Evolutionary conservation across 2,888 invertebrate genomes (phyloP), one percentile per base, ranked within the genome.

Genomic region (Rhabditoides inermis): DNA sequence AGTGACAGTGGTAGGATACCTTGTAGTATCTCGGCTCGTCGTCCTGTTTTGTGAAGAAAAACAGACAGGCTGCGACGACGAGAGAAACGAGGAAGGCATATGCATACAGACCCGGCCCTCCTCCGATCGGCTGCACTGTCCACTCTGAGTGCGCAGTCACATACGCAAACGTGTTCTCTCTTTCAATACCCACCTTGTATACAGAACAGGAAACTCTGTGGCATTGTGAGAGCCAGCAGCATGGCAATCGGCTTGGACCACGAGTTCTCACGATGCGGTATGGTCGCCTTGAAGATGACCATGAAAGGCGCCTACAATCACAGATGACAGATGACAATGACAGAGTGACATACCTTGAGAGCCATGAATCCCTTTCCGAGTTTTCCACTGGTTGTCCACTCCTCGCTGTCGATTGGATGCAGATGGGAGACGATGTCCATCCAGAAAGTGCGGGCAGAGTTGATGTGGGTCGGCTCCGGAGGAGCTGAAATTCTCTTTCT

Each of bases 201-300:
- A 18, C 65, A 52, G 42, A 67, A 68, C 30, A 72, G 37, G 0
- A 68, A 35, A 23, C 66, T 54, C 12, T 66, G 51, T 2, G 83
- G 83, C 20, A 81, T 78, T 12, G 80, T 65, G 30, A 81, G 70
- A 45, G 82, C 76, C 63, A 84, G 83, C 3, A 82, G 56, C 36
- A 80, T 77, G 61, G 82, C 82, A 18, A 84, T 76, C 40, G 81
- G 75, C 65, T 82, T 80, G 53, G 82, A 82, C 84, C 84, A 84
- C 20, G 56, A 51, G 30, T 37, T 42, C 23, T 64, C 82, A 18
- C 84, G 82, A 7, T 82, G 78, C 0, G 84, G 84, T 28, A 83
- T 78, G 1, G 83, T 78, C 6, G 84, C 65, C 44, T 79, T 80
- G 7, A 84, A 77, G 0, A 81, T 1, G 20, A 84, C 61, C 60